A percentile compares a stretch with the other conserved stretches of the same genome.
Evolutionary conservation across 2,113 vertebrate species (phyloP).

Genomic region (Loxodonta africana): DNA sequence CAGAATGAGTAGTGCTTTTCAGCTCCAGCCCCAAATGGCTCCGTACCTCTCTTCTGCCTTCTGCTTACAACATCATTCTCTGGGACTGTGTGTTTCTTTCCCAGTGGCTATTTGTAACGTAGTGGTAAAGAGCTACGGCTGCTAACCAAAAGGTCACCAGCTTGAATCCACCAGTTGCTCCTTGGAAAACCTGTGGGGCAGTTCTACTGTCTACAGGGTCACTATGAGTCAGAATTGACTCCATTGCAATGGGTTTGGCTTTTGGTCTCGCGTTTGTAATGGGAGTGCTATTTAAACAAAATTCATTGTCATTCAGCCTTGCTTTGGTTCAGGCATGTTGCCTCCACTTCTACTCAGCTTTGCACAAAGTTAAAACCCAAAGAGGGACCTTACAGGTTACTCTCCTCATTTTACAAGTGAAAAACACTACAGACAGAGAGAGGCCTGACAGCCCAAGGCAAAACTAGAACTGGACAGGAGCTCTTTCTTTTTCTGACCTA

Average conservation of each 20-base stretch:
- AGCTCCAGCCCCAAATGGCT: neutral
- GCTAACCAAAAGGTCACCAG: too few relatives aligned
- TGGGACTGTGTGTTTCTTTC: neutral
- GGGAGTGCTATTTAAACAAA: neutral
- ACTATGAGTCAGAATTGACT: too few relatives aligned
- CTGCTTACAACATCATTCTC: neutral
- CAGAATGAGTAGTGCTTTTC: neutral
- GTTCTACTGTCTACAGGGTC: too few relatives aligned
- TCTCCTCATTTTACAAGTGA: constrained; percentile 27
- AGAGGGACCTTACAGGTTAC: neutral
- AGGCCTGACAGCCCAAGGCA: neutral
- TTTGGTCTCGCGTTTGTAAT: neutral
- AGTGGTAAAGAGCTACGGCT: too few relatives aligned
- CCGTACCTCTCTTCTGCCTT: neutral
- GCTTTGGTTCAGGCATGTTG: neutral
- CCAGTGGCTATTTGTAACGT: neutral
- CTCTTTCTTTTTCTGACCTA: neutral
- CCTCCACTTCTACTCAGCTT: neutral
- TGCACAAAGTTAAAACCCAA: neutral
- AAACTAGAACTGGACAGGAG: neutral
- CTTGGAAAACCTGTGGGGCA: too few relatives aligned
- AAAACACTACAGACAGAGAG: neutral
- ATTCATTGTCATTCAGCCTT: neutral
- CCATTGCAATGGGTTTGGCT: too few relatives aligned
- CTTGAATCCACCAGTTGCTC: too few relatives aligned